Evolutionary conservation across 37 sponge, comb jelly and placozoan genomes (phyloP).

Genomic region (Petrosia ficiformis): DNA sequence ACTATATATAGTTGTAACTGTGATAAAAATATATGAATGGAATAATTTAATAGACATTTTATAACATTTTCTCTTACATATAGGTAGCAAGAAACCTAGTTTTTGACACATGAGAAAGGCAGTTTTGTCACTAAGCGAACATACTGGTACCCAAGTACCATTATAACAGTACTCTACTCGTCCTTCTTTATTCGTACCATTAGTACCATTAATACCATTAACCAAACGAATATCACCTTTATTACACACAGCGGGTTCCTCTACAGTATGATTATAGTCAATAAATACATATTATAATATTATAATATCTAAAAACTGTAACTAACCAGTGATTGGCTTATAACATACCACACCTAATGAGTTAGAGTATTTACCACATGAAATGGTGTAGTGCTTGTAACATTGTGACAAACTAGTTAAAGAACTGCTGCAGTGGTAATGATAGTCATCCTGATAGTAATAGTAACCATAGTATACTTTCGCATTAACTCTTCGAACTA

Average conservation of each 20-base stretch:
- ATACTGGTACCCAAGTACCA: not conserved
- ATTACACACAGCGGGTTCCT: not conserved
- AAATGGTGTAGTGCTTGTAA: not conserved
- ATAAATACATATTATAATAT: too few species aligned
- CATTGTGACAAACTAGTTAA: not conserved
- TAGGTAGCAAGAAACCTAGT: not conserved
- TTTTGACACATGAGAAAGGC: not conserved
- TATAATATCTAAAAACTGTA: too few species aligned
- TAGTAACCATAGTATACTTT: not conserved
- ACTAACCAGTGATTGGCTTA: too few species aligned
- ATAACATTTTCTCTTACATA: not conserved
- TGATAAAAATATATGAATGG: not conserved
- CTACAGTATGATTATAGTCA: not conserved
- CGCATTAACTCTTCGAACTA: not conserved
- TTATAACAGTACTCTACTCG: slow-evolving; percentile 2
- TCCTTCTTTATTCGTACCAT: not conserved
- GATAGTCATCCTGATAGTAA: not conserved
- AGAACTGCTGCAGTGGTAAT: not conserved
- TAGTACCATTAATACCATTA: too few species aligned
- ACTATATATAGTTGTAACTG: not conserved
- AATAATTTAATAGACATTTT: not conserved
- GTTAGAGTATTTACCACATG: not conserved
- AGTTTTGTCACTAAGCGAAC: not conserved
- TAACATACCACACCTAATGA: not conserved
- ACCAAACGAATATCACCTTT: not conserved